Percentiles rank a stretch among this genome's conserved stretches.
Conservation (phyloP, 2,113 vertebrate species). For the Rhinopomastus cyanomelas region DNA sequence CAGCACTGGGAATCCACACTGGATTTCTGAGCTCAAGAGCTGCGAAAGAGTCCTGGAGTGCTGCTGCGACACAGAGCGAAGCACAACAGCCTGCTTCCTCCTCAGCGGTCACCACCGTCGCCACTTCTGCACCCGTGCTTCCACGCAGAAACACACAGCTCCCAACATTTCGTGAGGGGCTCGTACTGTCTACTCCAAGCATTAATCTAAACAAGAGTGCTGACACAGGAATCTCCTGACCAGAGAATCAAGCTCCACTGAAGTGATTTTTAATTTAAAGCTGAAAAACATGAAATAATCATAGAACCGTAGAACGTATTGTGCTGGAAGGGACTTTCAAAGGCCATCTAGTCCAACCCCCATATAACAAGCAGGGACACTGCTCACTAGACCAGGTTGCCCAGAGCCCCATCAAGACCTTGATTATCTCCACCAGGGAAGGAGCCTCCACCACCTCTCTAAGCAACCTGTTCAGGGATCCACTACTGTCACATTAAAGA, state of each 20-base stretch:
- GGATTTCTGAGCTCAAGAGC: neutral
- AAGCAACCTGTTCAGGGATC: too few species aligned
- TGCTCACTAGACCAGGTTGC: too few species aligned
- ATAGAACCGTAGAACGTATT: too few species aligned
- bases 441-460: too few species aligned
- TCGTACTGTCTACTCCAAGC: neutral
- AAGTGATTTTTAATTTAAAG: neutral
- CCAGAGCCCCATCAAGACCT: too few species aligned
- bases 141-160: constrained; percentile 7
- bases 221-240: neutral
- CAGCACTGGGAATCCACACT: neutral
- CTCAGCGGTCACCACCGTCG: neutral
- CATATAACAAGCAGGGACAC: too few species aligned
- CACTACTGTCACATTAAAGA: too few species aligned
- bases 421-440: too few species aligned
- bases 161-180: neutral
- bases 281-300: neutral
- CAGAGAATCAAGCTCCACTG: neutral
- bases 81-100: neutral
- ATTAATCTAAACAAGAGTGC: neutral
- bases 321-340: too few species aligned
- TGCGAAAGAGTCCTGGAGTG: neutral
- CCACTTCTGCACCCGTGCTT: neutral
- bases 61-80: neutral
- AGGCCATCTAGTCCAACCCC: too few species aligned